phyloP scores from a whole-genome alignment of 2,113 vertebrate species.

The Leuciscus idus region DNA sequence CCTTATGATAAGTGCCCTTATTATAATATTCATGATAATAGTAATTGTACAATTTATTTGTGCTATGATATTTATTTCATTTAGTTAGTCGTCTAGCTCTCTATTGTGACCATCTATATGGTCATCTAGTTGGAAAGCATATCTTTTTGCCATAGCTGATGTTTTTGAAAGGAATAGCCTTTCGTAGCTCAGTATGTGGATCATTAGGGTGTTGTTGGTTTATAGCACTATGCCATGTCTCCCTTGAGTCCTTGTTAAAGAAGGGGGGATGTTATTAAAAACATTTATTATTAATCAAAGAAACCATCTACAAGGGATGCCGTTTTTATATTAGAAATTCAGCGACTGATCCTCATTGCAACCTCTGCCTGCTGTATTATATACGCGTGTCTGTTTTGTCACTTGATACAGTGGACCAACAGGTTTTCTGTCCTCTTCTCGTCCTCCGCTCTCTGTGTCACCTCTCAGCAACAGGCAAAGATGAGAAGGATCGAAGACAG shows the following conservation, averaged over 20 bases:
- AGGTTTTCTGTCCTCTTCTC: constrained; percentile 45
- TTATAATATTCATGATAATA: no score
- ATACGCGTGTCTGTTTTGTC: constrained; percentile 42
- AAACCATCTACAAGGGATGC: neutral
- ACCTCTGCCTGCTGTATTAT: neutral
- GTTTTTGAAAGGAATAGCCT: neutral
- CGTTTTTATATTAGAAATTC: constrained; percentile 1
- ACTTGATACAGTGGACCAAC: constrained; percentile 41
- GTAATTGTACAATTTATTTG: no score
- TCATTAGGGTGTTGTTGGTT: constrained; percentile 16
- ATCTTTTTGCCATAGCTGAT: neutral
- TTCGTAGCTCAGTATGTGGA: neutral
- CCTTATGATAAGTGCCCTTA: no score
- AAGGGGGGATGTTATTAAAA: neutral
- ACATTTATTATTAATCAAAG: constrained; percentile 43
- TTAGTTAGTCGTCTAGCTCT: no score
- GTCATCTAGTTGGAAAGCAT: neutral
- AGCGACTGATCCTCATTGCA: neutral
- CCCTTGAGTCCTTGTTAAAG: constrained; percentile 35
- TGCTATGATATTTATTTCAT: no score
- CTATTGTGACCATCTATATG: neutral
- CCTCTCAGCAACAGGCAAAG: constrained; percentile 24
- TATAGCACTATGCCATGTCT: neutral
- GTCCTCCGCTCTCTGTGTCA: constrained; percentile 11
- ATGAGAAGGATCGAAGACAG: constrained; percentile 21